These are phyloP conservation scores for Scrobipalpa atriplicella DNA, from an alignment of 2,888 invertebrate genomes.

Conservation along the genomic window DNA sequence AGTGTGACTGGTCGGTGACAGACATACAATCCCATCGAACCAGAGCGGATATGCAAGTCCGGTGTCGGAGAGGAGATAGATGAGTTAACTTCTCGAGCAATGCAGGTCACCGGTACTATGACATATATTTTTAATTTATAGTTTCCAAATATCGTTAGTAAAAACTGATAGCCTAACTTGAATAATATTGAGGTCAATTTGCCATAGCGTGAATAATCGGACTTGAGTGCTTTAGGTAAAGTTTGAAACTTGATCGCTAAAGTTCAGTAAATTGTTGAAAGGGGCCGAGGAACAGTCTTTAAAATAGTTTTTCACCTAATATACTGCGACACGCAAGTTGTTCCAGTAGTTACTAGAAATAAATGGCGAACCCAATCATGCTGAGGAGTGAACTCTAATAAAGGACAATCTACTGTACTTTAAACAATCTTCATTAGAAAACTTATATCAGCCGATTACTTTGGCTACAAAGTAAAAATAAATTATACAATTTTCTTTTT, in stretches of 20 bases:
- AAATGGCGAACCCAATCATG: no score
- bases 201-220: background rate
- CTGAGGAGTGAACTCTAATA: no score
- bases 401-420: no score
- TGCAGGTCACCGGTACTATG: background rate
- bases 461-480: no score
- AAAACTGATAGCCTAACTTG: background rate
- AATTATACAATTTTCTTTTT: no score
- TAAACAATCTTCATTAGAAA: no score
- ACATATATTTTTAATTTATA: background rate
- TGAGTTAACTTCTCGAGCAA: constrained; percentile 23
- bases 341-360: no score
- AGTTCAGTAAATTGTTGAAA: background rate
- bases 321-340: background rate
- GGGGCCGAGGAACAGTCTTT: background rate
- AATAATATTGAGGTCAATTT: constrained; percentile 7
- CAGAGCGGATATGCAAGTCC: constrained; percentile 30
- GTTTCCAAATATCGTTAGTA: background rate
- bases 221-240: background rate
- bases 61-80: constrained; percentile 23
- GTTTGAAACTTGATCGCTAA: background rate
- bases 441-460: no score
- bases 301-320: background rate
- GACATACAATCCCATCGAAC: constrained; percentile 26
- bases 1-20: constrained; percentile 10